Evolutionary conservation across 1,140 invertebrate species (phyloP), one percentile per base, ranked within the genome.

Genomic region (Neodiprion fabricii): DNA sequence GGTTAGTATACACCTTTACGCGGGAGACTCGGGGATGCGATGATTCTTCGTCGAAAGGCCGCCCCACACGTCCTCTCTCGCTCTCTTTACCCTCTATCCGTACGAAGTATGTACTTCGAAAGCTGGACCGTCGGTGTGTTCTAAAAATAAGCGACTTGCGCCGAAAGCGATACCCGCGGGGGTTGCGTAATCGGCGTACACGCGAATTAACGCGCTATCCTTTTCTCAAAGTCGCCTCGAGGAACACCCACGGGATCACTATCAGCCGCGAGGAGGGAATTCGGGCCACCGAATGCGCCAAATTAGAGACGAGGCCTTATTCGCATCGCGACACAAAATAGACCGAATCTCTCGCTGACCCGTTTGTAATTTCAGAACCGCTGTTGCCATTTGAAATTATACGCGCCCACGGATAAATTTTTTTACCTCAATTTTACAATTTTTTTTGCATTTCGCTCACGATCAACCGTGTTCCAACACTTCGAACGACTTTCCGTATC

Each of bases 1-100:
- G 97, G 97, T 99, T 94, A 93, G 92, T 93, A 89, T 84, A 40
- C 28, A 40, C 28, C 28, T 40, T 40, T 40, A 67, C 47, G 17
- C 67, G 48, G 23, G 74, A 40, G 28, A 40, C 28, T 40, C 28
- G 28, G 28, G 28, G 2, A 40, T 74, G 66, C 72, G 53, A 17
- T 12, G n/a, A 61, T 14, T 61, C 11, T 17, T 61, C 53, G 53
- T 14, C 53, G 53, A 5, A 61, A 12, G 53, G n/a, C 53, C 4
- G 9, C 11, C 5, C 53, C 53, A 3, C n/a, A 14, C 8, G 53
- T 12, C 53, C 53, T 61, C 53, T 17, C n/a, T 61, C 53, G 5
- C n/a, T 17, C 11, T 61, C 53, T 61, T 61, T 12, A 61, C 53
- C 53, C 53, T 8, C 53, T 9, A 40, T 5, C 2, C 5, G 5